Conservation (phyloP, 2,113 vertebrate genomes). For the Edolisoma coerulescens region DNA sequence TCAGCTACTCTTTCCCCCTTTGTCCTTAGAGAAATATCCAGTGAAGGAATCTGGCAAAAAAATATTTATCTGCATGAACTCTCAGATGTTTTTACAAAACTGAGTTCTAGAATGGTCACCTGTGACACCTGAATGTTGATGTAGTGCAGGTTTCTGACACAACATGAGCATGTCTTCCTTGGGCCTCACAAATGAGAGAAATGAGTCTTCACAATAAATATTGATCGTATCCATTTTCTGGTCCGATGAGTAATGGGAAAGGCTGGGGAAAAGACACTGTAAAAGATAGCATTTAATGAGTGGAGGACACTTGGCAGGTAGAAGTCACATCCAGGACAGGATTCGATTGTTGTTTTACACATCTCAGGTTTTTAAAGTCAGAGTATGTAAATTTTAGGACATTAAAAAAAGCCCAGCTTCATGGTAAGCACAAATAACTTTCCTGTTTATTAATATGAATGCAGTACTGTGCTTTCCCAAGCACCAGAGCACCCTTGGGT, state of each 20-base stretch:
- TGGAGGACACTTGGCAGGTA: background rate
- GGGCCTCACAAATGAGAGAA: background rate
- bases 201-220: background rate
- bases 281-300: background rate
- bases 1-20: background rate
- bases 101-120: background rate
- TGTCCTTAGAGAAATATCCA: background rate
- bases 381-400: background rate
- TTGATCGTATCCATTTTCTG: background rate
- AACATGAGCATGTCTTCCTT: background rate
- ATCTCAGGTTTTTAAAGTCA: background rate
- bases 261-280: background rate
- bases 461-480: background rate
- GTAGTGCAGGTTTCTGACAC: background rate
- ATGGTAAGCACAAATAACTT: background rate
- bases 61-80: background rate
- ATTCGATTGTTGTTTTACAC: background rate
- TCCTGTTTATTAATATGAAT: background rate
- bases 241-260: background rate
- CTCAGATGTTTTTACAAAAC: background rate
- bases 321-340: background rate
- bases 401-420: background rate
- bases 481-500: background rate
- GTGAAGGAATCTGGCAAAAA: background rate
- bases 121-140: background rate